A percentile compares a stretch with the other conserved stretches of the same genome.
These are phyloP conservation scores for Gadus chalcogrammus DNA, from an alignment of 2,113 vertebrate genomes.

Conservation along the genomic window DNA sequence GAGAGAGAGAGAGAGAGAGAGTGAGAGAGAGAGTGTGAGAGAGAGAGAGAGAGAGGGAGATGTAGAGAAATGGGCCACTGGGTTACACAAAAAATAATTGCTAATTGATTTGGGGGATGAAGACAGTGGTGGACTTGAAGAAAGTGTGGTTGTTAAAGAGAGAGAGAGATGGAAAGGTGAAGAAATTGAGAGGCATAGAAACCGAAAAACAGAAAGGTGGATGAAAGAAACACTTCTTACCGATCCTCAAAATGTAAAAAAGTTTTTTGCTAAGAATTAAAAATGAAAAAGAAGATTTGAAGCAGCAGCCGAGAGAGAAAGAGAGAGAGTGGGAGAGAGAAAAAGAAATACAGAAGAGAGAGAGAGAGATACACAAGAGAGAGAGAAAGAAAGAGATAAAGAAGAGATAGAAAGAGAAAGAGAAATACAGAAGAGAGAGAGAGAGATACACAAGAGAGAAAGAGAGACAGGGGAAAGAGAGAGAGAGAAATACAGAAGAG, in stretches of 20 bases:
- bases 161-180: not conserved
- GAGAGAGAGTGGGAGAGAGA: not conserved
- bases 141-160: not conserved
- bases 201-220: too few relatives aligned
- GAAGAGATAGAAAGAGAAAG: too few relatives aligned
- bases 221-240: too few relatives aligned
- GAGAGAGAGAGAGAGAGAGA: too few relatives aligned
- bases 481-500: not conserved
- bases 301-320: not conserved
- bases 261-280: too few relatives aligned
- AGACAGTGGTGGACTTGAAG: not conserved
- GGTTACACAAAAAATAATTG: too few relatives aligned
- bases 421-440: not conserved
- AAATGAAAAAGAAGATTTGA: too few relatives aligned
- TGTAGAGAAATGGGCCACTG: too few relatives aligned
- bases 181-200: conserved; percentile 18
- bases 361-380: not conserved
- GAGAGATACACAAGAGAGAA: not conserved
- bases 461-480: not conserved
- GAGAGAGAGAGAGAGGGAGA: too few relatives aligned
- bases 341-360: not conserved
- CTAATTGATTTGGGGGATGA: not conserved
- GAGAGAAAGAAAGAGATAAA: not conserved
- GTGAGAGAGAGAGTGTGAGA: too few relatives aligned
- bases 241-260: too few relatives aligned